Conservation (phyloP, 92 coral and sea anemone genomes). For the Parazoanthus atlanticus region DNA sequence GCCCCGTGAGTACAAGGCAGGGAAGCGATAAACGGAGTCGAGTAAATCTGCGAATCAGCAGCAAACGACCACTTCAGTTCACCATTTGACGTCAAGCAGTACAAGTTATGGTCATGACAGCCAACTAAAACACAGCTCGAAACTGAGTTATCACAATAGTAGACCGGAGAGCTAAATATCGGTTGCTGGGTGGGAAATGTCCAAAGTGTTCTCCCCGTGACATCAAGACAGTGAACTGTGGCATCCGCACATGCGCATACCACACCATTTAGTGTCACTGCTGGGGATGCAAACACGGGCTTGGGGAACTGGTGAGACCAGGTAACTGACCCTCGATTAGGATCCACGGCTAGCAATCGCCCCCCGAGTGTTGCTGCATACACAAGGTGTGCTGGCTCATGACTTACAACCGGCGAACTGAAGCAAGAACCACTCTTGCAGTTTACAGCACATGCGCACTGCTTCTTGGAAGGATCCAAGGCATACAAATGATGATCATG, state of each 20-base stretch:
- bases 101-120: slow-evolving; percentile 74
- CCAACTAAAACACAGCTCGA: slow-evolving; percentile 66
- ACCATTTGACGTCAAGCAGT: slow-evolving; percentile 69
- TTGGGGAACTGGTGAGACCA: slow-evolving; percentile 85
- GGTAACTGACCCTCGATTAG: slow-evolving; percentile 45
- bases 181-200: slow-evolving; percentile 58
- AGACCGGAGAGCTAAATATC: slow-evolving; percentile 76
- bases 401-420: slow-evolving; percentile 79
- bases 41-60: slow-evolving; percentile 79
- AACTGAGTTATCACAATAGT: background rate
- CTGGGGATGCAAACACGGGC: slow-evolving; percentile 87
- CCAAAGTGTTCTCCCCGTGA: slow-evolving; percentile 69
- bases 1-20: background rate
- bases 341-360: slow-evolving; percentile 63
- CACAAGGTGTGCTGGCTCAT: slow-evolving; percentile 62
- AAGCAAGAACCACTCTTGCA: slow-evolving; percentile 90
- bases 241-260: slow-evolving; percentile 84
- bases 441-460: slow-evolving; percentile 59
- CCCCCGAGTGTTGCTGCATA: slow-evolving; percentile 83
- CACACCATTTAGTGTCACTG: slow-evolving; percentile 60
- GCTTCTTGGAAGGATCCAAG: slow-evolving; percentile 63
- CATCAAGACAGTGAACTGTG: slow-evolving; percentile 65
- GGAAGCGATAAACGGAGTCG: slow-evolving; percentile 75
- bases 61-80: slow-evolving; percentile 67
- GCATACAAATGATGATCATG: slow-evolving; percentile 86